Evolutionary conservation across 1,140 invertebrate species (phyloP), one percentile per base, ranked within the genome.

Genomic region (Halictus rubicundus): DNA sequence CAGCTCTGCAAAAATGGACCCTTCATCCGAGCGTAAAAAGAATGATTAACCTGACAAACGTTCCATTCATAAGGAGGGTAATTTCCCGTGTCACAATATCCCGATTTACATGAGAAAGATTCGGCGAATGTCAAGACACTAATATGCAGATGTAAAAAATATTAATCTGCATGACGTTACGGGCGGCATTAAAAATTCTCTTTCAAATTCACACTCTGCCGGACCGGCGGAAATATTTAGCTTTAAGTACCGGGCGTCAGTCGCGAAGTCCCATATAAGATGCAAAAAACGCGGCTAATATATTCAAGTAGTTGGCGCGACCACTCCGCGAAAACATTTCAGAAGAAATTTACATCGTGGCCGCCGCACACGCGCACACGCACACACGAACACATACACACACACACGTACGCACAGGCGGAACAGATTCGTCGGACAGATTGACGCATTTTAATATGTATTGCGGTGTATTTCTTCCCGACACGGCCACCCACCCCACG

Each of bases 391-490:
- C 42, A 42, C 42, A 42, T 0, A 42, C 42, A 42, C 42, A 42
- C 39, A 6, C 39, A 8, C 39, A 5, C 42, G 9, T 5, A 32
- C 5, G 32, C 5, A 5, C 32, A 32, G 3, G 32, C 32, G 1
- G 64, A 27, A 46, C 14, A 60, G 74, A 76, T 76, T 76, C 74
- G 74, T 49, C 74, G 46, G 6, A 12, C 25, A 69, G 65, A 68
- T 76, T 60, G 74, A 68, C 64, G 54, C 65, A 70, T 77, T 77
- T 70, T 70, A 63, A 70, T 69, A 49, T 42, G 39, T 61, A 52
- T 61, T 32, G 14, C 66, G 37, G 21, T 37, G 16, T 9, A 42
- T 77, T 61, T 77, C 68, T 63, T 63, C 19, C 57, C n/a, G 46
- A 61, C 54, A 32, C 23, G 9, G 9, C 21, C 60, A 68, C 19